Percentiles rank a stretch among this genome's conserved stretches.
phyloP scores from a whole-genome alignment of 1,140 invertebrate genomes.

The Ectropis grisescens region DNA sequence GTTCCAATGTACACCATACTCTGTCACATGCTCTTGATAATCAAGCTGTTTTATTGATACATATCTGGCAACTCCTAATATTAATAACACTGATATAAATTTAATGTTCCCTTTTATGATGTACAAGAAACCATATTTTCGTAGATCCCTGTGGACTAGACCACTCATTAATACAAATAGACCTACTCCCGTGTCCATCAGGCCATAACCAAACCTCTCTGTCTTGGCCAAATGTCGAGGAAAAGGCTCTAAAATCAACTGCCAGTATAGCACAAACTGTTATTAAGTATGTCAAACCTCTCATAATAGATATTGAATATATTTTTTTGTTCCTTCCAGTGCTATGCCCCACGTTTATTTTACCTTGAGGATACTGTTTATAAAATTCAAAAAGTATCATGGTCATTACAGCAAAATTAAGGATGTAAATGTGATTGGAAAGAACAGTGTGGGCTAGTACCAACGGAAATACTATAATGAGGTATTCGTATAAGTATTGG shows the following conservation, averaged over 20 bases:
- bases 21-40: constrained; percentile 89
- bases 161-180: constrained; percentile 91
- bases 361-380: constrained; percentile 9
- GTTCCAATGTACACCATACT: constrained; percentile 98
- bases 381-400: constrained; percentile 31
- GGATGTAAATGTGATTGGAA: constrained; percentile 24
- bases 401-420: constrained; percentile 22
- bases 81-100: constrained; percentile 68
- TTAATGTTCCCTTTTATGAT: constrained; percentile 39
- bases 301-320: constrained; percentile 76
- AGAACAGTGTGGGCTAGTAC: constrained; percentile 67
- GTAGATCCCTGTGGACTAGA: constrained; percentile 73
- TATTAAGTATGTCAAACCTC: constrained; percentile 79
- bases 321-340: constrained; percentile 40
- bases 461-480: constrained; percentile 62
- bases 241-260: constrained; percentile 92
- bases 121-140: constrained; percentile 28
- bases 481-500: constrained; percentile 62
- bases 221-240: constrained; percentile 90
- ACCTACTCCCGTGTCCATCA: constrained; percentile 97
- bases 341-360: constrained; percentile 11
- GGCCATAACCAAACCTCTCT: constrained; percentile 85
- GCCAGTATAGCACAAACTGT: constrained; percentile 90
- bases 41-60: constrained; percentile 75
- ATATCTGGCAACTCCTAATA: constrained; percentile 81